Evolutionary conservation across 2,797 vertebrate genomes (phyloP), one percentile per base, ranked within the genome.

Genomic region (Percopsis omiscomaycus): DNA sequence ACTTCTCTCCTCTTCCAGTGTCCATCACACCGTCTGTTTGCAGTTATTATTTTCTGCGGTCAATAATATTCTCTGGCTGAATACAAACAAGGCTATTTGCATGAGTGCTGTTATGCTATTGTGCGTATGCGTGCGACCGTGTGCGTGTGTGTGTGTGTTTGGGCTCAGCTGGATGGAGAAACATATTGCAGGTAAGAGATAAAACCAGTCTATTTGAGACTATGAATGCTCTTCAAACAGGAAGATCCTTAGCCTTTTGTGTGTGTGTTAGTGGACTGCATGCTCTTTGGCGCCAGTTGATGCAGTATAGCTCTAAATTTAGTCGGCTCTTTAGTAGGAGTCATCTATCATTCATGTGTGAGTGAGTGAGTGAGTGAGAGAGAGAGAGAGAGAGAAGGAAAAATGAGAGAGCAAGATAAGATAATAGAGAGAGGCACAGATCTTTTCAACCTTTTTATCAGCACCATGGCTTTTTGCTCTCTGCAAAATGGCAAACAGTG

Each of bases 271-370:
- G n/a, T 52, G 16, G 5, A 52, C 16, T 5, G 2, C 13, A 52
- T 54, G 67, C 69, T 79, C 55, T 69, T 75, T 60, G 62, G 71
- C 73, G 66, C 60, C 49, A 45, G 53, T 50, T 68, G 79, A 63
- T 81, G 77, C 73, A 79, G 75, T 68, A 48, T 54, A 57, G 83
- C 77, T 86, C 89, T 91, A 89, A 81, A 91, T 89, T 86, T 89
- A 89, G 86, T 61, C 0, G 30, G 54, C 79, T 86, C 76, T 84
- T 87, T 79, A 78, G 84, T 68, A 47, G 53, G 65, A 89, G 79
- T 86, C 88, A 89, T 90, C 83, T 84, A 89, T 90, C 86, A 88
- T 91, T 89, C 83, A 89, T 37, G 37, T 9, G 53, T 13, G 28
- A 13, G 52, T 1, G 10, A 53, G 51, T 9, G 22, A 53, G 27